These are phyloP conservation scores for Rana temporaria DNA, from an alignment of 2,113 vertebrate species.

Conservation along the genomic window DNA sequence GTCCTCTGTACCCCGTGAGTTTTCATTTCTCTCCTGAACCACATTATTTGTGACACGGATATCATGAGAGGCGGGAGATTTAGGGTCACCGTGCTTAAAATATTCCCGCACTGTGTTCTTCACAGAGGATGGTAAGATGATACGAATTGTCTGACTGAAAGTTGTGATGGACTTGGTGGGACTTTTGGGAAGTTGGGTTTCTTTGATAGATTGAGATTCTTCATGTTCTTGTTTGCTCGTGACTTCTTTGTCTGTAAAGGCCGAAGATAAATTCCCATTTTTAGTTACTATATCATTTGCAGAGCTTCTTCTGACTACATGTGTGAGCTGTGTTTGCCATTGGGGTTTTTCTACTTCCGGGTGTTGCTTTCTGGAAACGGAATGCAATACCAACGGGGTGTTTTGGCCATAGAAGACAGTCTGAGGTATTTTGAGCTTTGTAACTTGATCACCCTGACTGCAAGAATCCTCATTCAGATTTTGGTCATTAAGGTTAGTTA, in stretches of 20 bases:
- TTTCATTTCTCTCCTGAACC: constrained; percentile 61
- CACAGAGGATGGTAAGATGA: constrained; percentile 71
- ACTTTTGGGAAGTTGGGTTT: constrained; percentile 48
- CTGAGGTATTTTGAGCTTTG: constrained; percentile 71
- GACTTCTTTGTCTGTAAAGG: not conserved
- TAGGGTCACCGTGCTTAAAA: constrained; percentile 63
- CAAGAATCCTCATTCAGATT: not conserved
- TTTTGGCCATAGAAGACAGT: constrained; percentile 77
- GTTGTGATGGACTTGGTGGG: constrained; percentile 48
- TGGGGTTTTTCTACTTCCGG: accelerated
- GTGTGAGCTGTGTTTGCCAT: constrained; percentile 8
- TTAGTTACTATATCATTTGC: not conserved
- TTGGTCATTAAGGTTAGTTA: constrained; percentile 44
- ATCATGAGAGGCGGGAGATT: constrained; percentile 24
- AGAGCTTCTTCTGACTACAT: not conserved
- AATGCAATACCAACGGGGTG: constrained; percentile 70
- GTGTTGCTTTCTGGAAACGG: constrained; percentile 61
- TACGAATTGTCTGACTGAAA: constrained; percentile 71
- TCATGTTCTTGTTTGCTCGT: constrained; percentile 1
- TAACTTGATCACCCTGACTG: constrained; percentile 31
- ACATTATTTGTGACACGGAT: constrained; percentile 65
- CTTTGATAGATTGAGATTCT: constrained; percentile 10
- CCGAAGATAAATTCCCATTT: not conserved
- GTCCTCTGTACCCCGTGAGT: constrained; percentile 41
- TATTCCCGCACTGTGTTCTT: constrained; percentile 72